phyloP scores from a whole-genome alignment of 2,113 vertebrate species.

The Archocentrus centrarchus region DNA sequence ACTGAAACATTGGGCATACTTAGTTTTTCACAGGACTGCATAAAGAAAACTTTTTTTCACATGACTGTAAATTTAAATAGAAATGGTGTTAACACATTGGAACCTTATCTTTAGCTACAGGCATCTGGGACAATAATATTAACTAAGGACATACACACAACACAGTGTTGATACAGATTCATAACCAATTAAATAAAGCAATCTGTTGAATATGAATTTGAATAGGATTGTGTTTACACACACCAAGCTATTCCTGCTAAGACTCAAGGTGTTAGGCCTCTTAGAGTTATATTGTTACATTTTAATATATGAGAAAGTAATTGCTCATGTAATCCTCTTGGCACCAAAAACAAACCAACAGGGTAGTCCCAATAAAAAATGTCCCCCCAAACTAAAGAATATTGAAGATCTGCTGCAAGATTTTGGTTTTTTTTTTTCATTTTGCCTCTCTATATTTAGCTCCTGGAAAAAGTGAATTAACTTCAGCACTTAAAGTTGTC shows the following conservation, averaged over 20 bases:
- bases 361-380: not conserved
- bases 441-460: constrained; percentile 1
- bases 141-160: not conserved
- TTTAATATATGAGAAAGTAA: constrained; percentile 23
- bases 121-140: not conserved
- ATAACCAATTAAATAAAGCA: not conserved
- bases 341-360: constrained; percentile 25
- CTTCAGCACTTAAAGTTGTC: not conserved
- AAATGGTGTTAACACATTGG: not conserved
- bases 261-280: constrained; percentile 39
- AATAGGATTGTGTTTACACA: constrained; percentile 29
- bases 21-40: too few relatives aligned
- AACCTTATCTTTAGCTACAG: not conserved
- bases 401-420: not conserved
- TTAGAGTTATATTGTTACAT: constrained; percentile 26
- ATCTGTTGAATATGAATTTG: constrained; percentile 5
- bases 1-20: not conserved
- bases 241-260: constrained; percentile 8
- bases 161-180: not conserved
- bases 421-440: not conserved
- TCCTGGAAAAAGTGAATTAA: not conserved
- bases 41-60: not conserved
- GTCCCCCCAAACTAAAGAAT: not conserved
- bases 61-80: not conserved
- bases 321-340: constrained; percentile 36